Evolutionary conservation across 2,888 invertebrate genomes (phyloP).

Genomic region (Xiphydria camelus): DNA sequence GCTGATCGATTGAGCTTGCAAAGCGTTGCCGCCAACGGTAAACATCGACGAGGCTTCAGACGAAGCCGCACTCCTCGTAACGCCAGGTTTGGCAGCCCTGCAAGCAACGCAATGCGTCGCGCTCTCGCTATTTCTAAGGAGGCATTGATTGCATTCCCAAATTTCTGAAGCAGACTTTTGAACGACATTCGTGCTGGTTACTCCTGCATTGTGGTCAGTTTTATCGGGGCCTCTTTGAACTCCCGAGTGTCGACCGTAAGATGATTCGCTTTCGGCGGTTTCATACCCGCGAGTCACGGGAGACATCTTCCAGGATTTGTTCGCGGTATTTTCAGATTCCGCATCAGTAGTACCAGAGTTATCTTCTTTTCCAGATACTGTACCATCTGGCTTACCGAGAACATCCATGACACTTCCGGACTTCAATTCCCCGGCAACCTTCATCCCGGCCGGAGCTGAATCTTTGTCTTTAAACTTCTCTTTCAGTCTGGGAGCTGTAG

Average conservation of each 20-base stretch:
- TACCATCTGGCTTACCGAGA: constrained; percentile 36
- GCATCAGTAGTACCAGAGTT: constrained; percentile 19
- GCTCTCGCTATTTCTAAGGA: constrained; percentile 46
- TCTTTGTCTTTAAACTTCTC: constrained; percentile 36
- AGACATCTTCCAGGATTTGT: no score
- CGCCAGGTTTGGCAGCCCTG: constrained; percentile 35
- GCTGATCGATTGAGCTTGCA: no score
- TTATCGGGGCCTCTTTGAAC: no score
- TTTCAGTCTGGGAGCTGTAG: constrained; percentile 44
- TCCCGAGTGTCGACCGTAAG: no score
- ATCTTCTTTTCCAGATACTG: no score
- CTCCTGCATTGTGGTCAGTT: neutral
- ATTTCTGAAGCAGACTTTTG: constrained; percentile 27
- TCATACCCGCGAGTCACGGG: no score
- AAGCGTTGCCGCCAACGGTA: constrained; percentile 7
- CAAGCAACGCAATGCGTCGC: constrained; percentile 49
- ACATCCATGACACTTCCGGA: constrained; percentile 59
- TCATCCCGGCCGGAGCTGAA: constrained; percentile 14
- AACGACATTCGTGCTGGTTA: constrained; percentile 9
- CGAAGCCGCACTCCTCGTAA: constrained; percentile 17
- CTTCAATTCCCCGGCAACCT: constrained; percentile 46
- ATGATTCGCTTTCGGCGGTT: no score
- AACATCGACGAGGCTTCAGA: constrained; percentile 9
- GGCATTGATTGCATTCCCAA: constrained; percentile 56
- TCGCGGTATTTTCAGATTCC: neutral